Evolutionary conservation across 2,797 vertebrate genomes (phyloP), one percentile per base, ranked within the genome.

Genomic region (Natrix natrix): DNA sequence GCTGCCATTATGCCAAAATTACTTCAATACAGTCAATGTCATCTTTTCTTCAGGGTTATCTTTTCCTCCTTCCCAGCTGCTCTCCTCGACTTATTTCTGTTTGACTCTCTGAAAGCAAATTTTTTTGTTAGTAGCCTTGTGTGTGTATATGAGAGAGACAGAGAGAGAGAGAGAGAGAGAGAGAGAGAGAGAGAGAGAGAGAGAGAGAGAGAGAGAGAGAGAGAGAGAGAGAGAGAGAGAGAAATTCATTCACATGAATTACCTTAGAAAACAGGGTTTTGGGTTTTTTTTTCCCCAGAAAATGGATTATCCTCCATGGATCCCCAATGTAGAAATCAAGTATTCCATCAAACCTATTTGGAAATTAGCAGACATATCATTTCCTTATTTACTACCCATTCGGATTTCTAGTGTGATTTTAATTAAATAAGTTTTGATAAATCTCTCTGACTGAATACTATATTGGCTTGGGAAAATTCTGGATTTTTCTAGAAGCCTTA

Each of bases 1-100:
- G 92, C 94, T 92, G 59, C 95, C 95, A 93, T 94, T 92, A 95
- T 93, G 88, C 43, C 78, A 93, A 88, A 93, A 88, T 83, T 1
- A 10, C 63, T 93, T 92, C 94, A 86, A 83, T 88, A 16, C 37
- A 90, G 66, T 86, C 0, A 0, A 7, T 74, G 91, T 59, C 56
- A 59, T 93, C 61, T 87, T 94, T 87, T 86, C 78, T 83, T 92
- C 22, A 1, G 94, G 13, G 2, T 48, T 59, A 32, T 55, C 22
- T 90, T 90, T 90, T 61, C 89, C 89, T 94, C 66, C 87, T 87
- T 26, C 69, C 90, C 92, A 86, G 92, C 90, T 91, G 92, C 63
- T 94, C 92, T 91, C 91, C 8, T 12, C 5, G 20, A 12, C 0
- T 0, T 48, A 66, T 0, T 0, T 90, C 20, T 90, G 92, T 83